phyloP scores from a whole-genome alignment of 2,113 vertebrate species.

The Poeciliopsis retropinna region DNA sequence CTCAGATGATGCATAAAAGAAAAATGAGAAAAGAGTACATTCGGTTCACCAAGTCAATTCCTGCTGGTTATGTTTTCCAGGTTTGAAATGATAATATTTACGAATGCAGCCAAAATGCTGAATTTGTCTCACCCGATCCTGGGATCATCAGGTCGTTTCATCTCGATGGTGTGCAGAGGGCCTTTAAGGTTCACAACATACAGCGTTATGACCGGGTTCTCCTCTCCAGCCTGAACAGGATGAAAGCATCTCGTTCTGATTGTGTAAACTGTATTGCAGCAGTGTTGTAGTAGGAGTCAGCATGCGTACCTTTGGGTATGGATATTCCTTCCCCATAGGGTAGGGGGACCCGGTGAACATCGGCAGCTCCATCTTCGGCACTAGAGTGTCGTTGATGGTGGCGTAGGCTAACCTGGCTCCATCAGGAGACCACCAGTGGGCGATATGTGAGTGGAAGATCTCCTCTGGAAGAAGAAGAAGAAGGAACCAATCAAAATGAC shows the following conservation, averaged over 20 bases:
- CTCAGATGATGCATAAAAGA: neutral
- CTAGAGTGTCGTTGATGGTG: conserved; percentile 93
- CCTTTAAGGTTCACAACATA: conserved; percentile 95
- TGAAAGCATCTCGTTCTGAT: neutral
- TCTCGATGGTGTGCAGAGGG: conserved; percentile 92
- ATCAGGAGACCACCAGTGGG: conserved; percentile 98
- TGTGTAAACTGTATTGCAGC: neutral
- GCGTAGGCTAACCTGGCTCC: conserved; percentile 92
- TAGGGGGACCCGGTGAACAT: conserved; percentile 88
- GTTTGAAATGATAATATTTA: neutral
- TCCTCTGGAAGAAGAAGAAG: conserved; percentile 83
- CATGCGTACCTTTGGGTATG: conserved; percentile 90
- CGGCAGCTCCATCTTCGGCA: conserved; percentile 93
- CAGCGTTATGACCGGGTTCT: conserved; percentile 92
- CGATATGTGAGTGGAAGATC: conserved; percentile 91
- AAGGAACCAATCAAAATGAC: conserved; percentile 5
- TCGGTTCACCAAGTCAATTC: neutral
- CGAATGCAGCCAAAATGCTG: no score
- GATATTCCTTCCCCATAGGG: conserved; percentile 88
- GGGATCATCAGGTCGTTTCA: conserved; percentile 91
- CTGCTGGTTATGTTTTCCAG: neutral
- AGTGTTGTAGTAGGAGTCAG: neutral
- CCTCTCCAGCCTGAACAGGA: conserved; percentile 86
- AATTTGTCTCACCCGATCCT: conserved; percentile 86
- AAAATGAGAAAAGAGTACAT: neutral